Evolutionary conservation across 2,113 vertebrate species (phyloP), one percentile per base, ranked within the genome.

Genomic region (Lasiurus borealis): DNA sequence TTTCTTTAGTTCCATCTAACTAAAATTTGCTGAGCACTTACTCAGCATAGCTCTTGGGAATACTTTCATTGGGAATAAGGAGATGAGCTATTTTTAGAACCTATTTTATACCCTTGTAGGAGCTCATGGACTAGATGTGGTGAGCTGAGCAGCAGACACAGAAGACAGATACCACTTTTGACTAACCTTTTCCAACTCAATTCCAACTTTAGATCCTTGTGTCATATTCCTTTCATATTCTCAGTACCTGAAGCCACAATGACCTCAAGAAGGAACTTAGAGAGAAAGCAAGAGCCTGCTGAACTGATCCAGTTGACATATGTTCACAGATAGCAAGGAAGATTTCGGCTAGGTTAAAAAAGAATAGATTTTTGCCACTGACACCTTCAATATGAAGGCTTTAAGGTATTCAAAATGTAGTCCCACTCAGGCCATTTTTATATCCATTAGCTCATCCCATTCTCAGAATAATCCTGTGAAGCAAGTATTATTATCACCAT

Each of bases 361-460:
- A 29, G 40, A 29, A 31, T 29, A 82, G 46, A 86, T 34, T 72
- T 86, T 36, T 40, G 34, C 59, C 46, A 36, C 18, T 46, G 29
- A 31, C 50, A 48, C 6, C 48, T 88, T 76, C 18, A 52, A 10
- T n/a, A 91, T 31, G 40, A 89, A 88, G 18, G 13, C 40, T 71
- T 93, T 84, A 88, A 29, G n/a, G 83, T 71, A 73, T 34, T 90
- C 48, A 48, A 95, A 85, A 76, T 68, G 16, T 80, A 66, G n/a
- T 6, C 13, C n/a, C 5, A 23, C 27, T 5, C 8, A 80, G 16
- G 64, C 29, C 36, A 81, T 31, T 34, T 85, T 95, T 76, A 80
- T 27, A 71, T 59, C 57, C 83, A 54, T 93, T 83, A 82, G 15
- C 62, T 92, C 72, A 92, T 66, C 36, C 31, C 50, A 64, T 85